These are phyloP conservation scores for Drosophila paucipuncta DNA, from an alignment of 2,888 invertebrate species.

Conservation along the genomic window DNA sequence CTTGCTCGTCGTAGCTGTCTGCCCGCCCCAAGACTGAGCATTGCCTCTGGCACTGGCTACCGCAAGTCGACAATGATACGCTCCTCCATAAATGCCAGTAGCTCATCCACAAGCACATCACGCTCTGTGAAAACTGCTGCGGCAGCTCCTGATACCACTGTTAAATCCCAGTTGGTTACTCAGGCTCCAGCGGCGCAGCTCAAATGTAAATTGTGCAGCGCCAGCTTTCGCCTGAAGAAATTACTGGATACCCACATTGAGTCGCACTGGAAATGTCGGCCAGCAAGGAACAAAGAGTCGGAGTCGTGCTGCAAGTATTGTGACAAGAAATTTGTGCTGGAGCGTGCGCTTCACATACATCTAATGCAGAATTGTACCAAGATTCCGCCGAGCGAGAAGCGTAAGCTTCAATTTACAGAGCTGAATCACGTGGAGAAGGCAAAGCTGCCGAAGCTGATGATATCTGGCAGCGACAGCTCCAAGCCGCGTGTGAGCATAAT, in stretches of 20 bases:
- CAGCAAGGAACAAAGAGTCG: conserved; percentile 16
- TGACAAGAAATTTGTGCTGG: conserved; percentile 82
- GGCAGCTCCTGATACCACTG: background rate
- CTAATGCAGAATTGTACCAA: conserved; percentile 82
- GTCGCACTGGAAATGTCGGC: conserved; percentile 49
- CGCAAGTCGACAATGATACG: conserved; percentile 34
- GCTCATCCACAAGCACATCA: background rate
- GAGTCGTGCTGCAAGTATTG: conserved; percentile 78
- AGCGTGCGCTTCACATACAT: conserved; percentile 81
- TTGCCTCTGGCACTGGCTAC: background rate
- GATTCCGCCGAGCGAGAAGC: conserved; percentile 82
- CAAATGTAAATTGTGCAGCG: conserved; percentile 69
- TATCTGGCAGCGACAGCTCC: background rate
- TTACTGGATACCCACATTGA: conserved; percentile 76
- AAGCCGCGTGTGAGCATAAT: conserved; percentile 34
- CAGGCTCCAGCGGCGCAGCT: background rate
- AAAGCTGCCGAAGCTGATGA: conserved; percentile 67
- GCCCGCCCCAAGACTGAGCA: conserved; percentile 33
- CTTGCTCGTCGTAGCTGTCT: conserved; percentile 56
- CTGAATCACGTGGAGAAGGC: conserved; percentile 80
- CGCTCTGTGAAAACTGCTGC: background rate
- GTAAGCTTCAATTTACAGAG: conserved; percentile 79
- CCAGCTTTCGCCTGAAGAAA: conserved; percentile 67
- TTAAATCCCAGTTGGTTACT: background rate
- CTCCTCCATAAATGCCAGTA: conserved; percentile 21